Percentiles rank a stretch among this genome's conserved stretches.
Evolutionary conservation across 2,888 invertebrate species (phyloP).

Genomic region (Nudaria mundana): DNA sequence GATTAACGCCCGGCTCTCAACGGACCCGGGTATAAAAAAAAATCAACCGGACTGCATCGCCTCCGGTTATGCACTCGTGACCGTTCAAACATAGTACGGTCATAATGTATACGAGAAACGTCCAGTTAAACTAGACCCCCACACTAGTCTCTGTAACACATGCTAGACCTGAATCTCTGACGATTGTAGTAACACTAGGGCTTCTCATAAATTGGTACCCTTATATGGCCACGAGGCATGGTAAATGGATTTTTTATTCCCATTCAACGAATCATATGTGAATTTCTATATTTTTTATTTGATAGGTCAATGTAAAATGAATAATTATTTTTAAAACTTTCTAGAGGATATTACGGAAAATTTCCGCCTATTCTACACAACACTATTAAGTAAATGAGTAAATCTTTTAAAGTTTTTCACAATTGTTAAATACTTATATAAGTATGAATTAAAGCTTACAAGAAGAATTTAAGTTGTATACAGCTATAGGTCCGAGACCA

Average conservation of each 20-base stretch:
- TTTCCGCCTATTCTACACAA: too few species aligned
- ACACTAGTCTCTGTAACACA: constrained; percentile 13
- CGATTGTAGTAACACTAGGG: constrained; percentile 25
- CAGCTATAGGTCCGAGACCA: too few species aligned
- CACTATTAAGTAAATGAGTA: too few species aligned
- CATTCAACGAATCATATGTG: constrained; percentile 42
- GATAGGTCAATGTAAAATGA: constrained; percentile 17
- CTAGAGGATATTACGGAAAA: too few species aligned
- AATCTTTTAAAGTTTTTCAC: too few species aligned
- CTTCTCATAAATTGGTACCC: constrained; percentile 39
- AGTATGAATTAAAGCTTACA: too few species aligned
- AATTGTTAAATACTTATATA: too few species aligned
- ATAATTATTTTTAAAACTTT: too few species aligned
- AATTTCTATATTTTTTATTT: constrained; percentile 41
- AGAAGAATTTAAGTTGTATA: too few species aligned
- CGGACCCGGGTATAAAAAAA: constrained; percentile 55
- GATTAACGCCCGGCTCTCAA: constrained; percentile 58
- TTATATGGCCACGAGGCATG: constrained; percentile 44
- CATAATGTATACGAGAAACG: constrained; percentile 30
- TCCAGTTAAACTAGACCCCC: constrained; percentile 23
- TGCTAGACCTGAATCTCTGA: constrained; percentile 25
- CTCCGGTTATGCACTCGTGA: constrained; percentile 54
- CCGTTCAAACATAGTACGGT: constrained; percentile 44
- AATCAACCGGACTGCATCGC: constrained; percentile 53
- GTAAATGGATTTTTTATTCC: constrained; percentile 53